phyloP scores from a whole-genome alignment of 2,888 invertebrate genomes.

The Napeogenes inachia region DNA sequence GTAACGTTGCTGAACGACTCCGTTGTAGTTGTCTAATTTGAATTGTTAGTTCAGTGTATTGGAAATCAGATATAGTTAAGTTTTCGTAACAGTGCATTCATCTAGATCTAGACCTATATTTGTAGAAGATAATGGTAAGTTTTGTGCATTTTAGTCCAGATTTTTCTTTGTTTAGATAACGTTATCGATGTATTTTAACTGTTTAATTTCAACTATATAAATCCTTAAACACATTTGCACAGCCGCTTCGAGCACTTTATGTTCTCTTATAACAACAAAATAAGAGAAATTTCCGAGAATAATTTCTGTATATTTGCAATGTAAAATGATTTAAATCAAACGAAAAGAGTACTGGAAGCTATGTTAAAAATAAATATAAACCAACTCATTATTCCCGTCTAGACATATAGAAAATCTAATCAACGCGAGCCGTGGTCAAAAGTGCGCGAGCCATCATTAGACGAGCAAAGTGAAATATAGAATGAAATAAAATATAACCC shows the following conservation, averaged over 20 bases:
- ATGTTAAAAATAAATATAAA: constrained; percentile 2
- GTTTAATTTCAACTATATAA: too few species aligned
- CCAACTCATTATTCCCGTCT: constrained; percentile 14
- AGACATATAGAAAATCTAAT: constrained; percentile 26
- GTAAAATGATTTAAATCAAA: background rate
- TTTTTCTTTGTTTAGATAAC: background rate
- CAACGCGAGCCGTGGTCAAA: constrained; percentile 23
- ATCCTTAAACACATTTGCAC: too few species aligned
- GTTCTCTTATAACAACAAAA: too few species aligned
- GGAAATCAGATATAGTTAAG: constrained; percentile 25
- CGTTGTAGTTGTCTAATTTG: constrained; percentile 26
- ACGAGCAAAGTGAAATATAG: constrained; percentile 26
- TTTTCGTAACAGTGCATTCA: constrained; percentile 9
- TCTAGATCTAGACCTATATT: background rate
- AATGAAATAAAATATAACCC: constrained; percentile 24
- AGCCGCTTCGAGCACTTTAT: too few species aligned
- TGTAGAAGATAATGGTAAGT: background rate
- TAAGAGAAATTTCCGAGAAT: too few species aligned
- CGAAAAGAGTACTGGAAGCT: background rate
- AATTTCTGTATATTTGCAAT: too few species aligned
- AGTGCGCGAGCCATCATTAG: constrained; percentile 24
- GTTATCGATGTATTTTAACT: background rate
- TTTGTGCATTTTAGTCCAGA: background rate
- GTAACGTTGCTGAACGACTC: constrained; percentile 14
- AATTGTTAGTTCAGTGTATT: constrained; percentile 23